Percentiles rank a stretch among this genome's conserved stretches.
These are phyloP conservation scores for Mus spretus DNA, from an alignment of 2,797 vertebrate species.

Conservation along the genomic window DNA sequence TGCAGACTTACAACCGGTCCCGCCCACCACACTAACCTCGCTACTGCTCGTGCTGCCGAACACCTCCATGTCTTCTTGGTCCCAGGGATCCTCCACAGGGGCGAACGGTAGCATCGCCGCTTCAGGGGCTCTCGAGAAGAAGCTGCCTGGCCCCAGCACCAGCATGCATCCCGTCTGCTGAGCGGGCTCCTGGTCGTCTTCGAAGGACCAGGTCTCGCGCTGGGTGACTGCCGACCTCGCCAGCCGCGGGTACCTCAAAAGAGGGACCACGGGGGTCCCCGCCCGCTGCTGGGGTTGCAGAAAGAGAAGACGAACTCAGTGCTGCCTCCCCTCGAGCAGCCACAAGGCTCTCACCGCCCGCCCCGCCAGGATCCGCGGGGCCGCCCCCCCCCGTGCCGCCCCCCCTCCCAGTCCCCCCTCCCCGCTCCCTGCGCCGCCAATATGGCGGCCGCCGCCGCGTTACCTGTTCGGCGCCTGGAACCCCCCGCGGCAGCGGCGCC, in stretches of 20 bases:
- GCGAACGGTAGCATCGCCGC: slow-evolving; percentile 92
- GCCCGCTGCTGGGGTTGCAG: slow-evolving; percentile 48
- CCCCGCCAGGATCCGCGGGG: neutral
- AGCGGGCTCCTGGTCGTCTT: neutral
- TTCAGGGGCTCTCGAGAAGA: slow-evolving; percentile 61
- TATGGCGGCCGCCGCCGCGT: slow-evolving; percentile 84
- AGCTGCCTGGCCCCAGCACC: slow-evolving; percentile 28
- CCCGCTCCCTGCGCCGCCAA: slow-evolving; percentile 79
- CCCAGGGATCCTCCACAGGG: slow-evolving; percentile 90
- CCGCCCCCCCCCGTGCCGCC: neutral
- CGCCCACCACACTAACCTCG: slow-evolving; percentile 82
- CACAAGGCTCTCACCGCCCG: neutral
- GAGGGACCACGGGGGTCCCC: neutral
- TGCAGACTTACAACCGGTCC: neutral
- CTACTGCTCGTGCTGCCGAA: slow-evolving; percentile 78
- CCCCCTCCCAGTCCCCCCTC: slow-evolving; percentile 15
- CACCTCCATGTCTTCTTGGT: slow-evolving; percentile 95
- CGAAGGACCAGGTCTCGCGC: neutral
- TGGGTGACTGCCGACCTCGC: neutral
- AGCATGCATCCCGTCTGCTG: slow-evolving; percentile 44
- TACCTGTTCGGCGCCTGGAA: slow-evolving; percentile 77
- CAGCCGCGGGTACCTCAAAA: neutral
- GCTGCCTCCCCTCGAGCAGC: slow-evolving; percentile 26
- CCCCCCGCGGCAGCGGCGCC: slow-evolving; percentile 19
- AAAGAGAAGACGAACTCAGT: slow-evolving; percentile 64